Evolutionary conservation across 2,888 invertebrate genomes (phyloP).

Genomic region (Beris chalybata): DNA sequence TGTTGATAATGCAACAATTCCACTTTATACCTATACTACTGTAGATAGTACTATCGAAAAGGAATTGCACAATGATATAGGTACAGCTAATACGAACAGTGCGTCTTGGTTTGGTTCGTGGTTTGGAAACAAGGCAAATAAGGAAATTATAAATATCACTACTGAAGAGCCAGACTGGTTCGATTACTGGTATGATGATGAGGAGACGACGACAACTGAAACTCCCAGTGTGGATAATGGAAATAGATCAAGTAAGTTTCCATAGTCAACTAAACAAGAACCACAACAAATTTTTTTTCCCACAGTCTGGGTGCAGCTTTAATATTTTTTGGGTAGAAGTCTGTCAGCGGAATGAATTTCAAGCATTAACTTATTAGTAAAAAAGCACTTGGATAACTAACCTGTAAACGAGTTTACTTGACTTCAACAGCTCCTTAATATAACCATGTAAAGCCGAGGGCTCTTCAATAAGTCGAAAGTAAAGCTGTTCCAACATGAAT

Average conservation of each 20-base stretch:
- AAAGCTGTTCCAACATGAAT: no score
- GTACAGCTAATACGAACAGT: no score
- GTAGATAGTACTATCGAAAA: slow-evolving; percentile 43
- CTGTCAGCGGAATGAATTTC: no score
- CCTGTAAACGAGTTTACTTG: no score
- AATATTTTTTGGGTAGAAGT: no score
- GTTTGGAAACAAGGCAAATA: slow-evolving; percentile 42
- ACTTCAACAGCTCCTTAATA: no score
- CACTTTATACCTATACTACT: slow-evolving; percentile 47
- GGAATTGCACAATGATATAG: slow-evolving; percentile 29
- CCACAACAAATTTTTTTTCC: no score
- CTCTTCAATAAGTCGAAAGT: no score
- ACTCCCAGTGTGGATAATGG: slow-evolving; percentile 44
- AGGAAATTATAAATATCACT: background rate
- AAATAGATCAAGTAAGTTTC: slow-evolving; percentile 45
- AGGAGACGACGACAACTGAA: slow-evolving; percentile 24
- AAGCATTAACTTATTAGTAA: no score
- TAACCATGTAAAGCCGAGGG: no score
- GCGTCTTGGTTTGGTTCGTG: slow-evolving; percentile 49
- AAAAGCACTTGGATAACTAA: no score
- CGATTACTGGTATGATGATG: slow-evolving; percentile 47
- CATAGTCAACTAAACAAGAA: background rate
- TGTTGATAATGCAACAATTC: slow-evolving; percentile 39
- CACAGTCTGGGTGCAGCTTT: no score
- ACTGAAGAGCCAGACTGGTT: slow-evolving; percentile 46